Conservation (phyloP, 2,888 invertebrate species). For the Agrilus cyanescens region DNA sequence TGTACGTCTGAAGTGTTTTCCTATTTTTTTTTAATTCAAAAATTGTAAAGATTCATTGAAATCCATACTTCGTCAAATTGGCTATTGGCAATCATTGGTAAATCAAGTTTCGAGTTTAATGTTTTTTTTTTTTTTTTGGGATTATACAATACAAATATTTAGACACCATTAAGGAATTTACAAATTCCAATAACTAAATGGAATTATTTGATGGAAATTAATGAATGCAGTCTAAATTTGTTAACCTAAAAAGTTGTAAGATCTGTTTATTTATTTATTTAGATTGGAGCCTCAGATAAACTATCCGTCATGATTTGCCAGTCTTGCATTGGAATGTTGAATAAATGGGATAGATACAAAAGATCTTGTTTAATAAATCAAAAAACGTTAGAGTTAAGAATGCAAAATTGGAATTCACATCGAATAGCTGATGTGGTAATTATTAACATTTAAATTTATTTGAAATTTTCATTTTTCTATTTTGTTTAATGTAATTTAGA, state of each 20-base stretch:
- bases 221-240: no score
- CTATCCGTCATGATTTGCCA: constrained; percentile 54
- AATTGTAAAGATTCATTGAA: no score
- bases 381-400: constrained; percentile 49
- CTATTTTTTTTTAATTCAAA: no score
- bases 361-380: constrained; percentile 52
- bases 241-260: constrained; percentile 9
- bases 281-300: constrained; percentile 52
- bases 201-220: no score
- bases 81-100: no score
- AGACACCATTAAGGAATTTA: no score
- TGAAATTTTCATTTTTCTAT: neutral
- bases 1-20: no score
- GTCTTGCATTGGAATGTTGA: constrained; percentile 50
- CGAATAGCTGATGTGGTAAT: constrained; percentile 5
- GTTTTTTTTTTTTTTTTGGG: no score
- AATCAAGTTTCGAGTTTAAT: no score
- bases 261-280: constrained; percentile 38
- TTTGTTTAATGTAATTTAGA: constrained; percentile 17
- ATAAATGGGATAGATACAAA: constrained; percentile 55
- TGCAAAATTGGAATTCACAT: constrained; percentile 24
- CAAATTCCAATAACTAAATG: no score
- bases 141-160: no score
- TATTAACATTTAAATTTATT: neutral
- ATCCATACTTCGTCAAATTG: no score